Conservation (phyloP, 2,888 invertebrate species). For the Drosophila incognita region DNA sequence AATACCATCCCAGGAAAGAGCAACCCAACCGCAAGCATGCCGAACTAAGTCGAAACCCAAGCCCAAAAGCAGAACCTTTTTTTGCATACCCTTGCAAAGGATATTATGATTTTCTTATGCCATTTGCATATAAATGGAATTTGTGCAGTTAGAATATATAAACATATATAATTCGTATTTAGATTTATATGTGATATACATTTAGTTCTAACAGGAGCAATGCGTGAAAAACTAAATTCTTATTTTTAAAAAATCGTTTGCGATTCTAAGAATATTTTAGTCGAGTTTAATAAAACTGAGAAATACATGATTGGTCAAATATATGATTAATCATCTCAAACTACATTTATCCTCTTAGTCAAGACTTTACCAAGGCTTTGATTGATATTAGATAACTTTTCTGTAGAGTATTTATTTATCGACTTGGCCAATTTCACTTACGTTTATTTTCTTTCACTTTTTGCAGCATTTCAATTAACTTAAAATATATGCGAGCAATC, state of each 20-base stretch:
- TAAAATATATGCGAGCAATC: constrained; percentile 60
- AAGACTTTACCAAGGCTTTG: neutral
- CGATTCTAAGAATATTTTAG: neutral
- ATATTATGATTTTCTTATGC: neutral
- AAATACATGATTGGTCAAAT: neutral
- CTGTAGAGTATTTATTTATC: neutral
- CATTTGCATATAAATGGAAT: neutral
- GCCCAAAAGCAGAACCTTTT: constrained; percentile 49
- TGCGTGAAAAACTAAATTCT: neutral
- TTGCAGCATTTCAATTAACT: constrained; percentile 71
- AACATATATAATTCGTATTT: neutral
- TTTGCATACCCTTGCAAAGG: constrained; percentile 1
- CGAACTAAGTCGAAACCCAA: constrained; percentile 30
- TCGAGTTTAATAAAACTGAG: neutral
- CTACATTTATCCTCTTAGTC: neutral
- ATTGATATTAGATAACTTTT: neutral
- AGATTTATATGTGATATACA: no score
- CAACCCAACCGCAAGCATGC: constrained; percentile 30
- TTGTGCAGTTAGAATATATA: neutral
- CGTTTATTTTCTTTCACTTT: constrained; percentile 13
- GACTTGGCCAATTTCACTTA: neutral
- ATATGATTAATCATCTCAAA: neutral
- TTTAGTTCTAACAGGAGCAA: neutral
- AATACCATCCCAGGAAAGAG: constrained; percentile 53
- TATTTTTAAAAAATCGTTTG: neutral